Base-by-base conservation (phyloP, 2,113 vertebrate species). In the Lophura nycthemera region DNA sequence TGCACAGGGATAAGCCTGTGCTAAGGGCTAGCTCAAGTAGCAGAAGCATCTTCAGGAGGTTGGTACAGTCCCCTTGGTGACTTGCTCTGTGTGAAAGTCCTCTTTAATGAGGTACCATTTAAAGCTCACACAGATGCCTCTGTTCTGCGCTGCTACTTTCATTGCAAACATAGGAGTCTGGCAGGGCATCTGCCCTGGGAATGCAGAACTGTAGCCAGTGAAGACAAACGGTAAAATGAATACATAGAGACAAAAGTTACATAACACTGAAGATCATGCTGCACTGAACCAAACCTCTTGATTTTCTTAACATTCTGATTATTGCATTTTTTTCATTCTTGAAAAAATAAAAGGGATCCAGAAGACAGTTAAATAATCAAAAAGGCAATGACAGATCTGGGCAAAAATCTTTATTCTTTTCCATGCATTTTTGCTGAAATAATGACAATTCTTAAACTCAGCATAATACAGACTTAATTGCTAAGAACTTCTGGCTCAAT, bases 331-430 rank as follows among this genome's bases (percentile, higher is more conserved):
- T 86, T 85, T 54, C 8, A 30, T 5, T 11, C 10, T n/a, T 22
- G 59, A 69, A 42, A 90, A 80, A 36, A 50, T 61, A 61, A 87
- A 83, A 18, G 12, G 78, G 36, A 90, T 20, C 19, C 20, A 75
- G 22, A 78, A 83, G 66, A 50, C 78, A 30, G 34, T 22, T 57
- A 45, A 74, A 71, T 14, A 94, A 84, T 69, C 56, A 83, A 92
- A 29, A 80, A 91, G 34, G 61, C 79, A 80, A 8, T 83, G 87
- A 83, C 47, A 83, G 38, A 67, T 76, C 34, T 88, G 85, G 72
- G 93, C 75, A 92, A 87, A 93, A 74, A n/a, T 76, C 29, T 32
- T 73, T 83, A 48, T 67, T 88, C 21, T 74, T 91, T 89, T 91
- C 80, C 0, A 57, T 71, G 76, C 65, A 4, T 88, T 90, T 81